Base-by-base conservation (phyloP, 2,797 vertebrate species). In the Gymnodraco acuticeps region DNA sequence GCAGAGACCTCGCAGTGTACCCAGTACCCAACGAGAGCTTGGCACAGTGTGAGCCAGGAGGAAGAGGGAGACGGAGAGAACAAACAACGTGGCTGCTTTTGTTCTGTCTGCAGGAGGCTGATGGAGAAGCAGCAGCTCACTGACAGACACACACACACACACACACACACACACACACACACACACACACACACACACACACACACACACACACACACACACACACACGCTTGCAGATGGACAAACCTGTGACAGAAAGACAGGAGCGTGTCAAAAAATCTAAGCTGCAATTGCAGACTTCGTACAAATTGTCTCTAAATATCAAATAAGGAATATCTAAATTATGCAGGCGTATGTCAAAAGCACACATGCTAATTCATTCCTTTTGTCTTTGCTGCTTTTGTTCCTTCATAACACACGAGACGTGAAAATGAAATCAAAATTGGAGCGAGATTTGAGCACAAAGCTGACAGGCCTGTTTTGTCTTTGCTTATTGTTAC, bases 401-500 rank as follows among this genome's bases (percentile, higher is more conserved):
- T 86, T 89, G 83, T 85, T 85, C 73, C n/a, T 19, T 75, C 46
- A 38, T 46, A 50, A 78, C 80, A 61, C 23, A 33, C 53, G 53
- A 87, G 80, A 67, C 46, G 11, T 63, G 56, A 64, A 81, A 84
- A 80, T 83, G 6, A 68, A 84, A 86, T 83, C 45, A 50, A 77
- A 85, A 65, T 76, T n/a, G 48, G 58, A 65, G 54, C 41, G n/a
- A 71, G 54, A 70, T 65, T 53, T 46, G 73, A 78, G 53, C 70
- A 60, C 75, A 81, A 81, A 77, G 74, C 71, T 60, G 79, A 75
- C 77, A 66, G 81, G 55, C 11, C 58, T 87, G 82, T 84, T 89
- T 77, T 82, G 89, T 88, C 76, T 86, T 56, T 66, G 62, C 73
- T 75, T 77, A 85, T 87, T 61, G 12, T 58, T 68, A 51, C 75